These are phyloP conservation scores for Centropus bengalensis DNA, from an alignment of 2,113 vertebrate genomes.

Conservation along the genomic window DNA sequence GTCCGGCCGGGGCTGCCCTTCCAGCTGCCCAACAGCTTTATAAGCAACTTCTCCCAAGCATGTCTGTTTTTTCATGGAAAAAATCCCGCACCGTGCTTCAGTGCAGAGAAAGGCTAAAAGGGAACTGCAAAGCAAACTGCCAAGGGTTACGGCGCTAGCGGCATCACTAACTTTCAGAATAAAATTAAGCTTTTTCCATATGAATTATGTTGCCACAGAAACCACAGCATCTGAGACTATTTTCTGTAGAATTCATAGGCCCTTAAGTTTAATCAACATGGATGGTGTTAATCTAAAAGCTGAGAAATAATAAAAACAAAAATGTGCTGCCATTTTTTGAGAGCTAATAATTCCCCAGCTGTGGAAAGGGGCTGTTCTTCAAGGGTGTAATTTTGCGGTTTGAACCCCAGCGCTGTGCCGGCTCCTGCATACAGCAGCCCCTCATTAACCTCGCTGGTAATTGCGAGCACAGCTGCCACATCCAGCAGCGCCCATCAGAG, in stretches of 20 bases:
- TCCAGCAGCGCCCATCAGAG: neutral
- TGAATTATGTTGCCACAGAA: constrained; percentile 52
- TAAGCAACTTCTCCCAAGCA: neutral
- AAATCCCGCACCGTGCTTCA: neutral
- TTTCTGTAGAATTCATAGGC: neutral
- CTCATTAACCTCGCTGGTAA: neutral
- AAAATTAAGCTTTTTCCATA: neutral
- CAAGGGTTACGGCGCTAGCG: neutral
- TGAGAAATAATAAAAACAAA: neutral
- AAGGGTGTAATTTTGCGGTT: neutral
- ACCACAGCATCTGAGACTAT: neutral
- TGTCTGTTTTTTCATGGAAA: neutral
- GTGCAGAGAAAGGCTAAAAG: neutral
- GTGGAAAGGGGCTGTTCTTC: neutral
- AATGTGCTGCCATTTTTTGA: neutral
- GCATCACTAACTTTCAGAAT: neutral
- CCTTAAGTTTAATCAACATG: constrained; percentile 22
- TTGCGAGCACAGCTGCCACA: neutral
- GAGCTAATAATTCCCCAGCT: neutral
- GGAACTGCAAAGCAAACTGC: constrained; percentile 23
- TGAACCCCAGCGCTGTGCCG: neutral
- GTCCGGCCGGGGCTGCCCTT: neutral
- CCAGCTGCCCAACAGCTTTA: neutral
- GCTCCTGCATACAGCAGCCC: neutral
- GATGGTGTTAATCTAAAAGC: constrained; percentile 4